Base-by-base conservation (phyloP, 2,797 vertebrate species). In the Nyctalus aviator region DNA sequence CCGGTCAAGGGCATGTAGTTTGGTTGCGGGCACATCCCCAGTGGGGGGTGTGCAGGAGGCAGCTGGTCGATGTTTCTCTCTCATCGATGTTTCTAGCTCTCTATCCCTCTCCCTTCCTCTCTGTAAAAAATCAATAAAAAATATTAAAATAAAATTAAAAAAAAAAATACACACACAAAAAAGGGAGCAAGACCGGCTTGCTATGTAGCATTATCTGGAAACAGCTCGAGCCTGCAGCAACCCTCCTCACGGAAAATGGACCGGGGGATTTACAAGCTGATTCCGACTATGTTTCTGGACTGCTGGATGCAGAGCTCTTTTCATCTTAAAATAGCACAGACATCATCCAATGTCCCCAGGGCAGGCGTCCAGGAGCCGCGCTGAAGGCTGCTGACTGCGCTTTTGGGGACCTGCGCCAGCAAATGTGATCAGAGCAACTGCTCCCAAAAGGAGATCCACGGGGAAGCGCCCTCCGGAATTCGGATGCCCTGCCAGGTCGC, bases 241-340 rank as follows among this genome's bases (percentile, higher is more conserved):
- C 35, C 55, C 87, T 71, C 37, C 6, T 66, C 84, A n/a, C 44
- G 84, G 50, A 68, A 94, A 84, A 59, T 18, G 32, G 9, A 89
- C 23, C 3, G 13, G 88, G 72, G 69, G 84, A 75, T 75, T 93
- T 84, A 75, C 91, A 73, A 89, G 86, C 71, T 21, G 77, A 79
- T 78, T 78, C 88, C 32, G 73, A 76, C 66, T 79, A 37, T 27
- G 79, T 82, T 94, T 94, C 87, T 95, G 87, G 91, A 50, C 91
- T 59, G 64, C 86, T 94, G 48, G 76, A 87, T 32, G 69, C 79
- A 84, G 72, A 89, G 79, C 62, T 37, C 72, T 94, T 93, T 96
- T 84, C 76, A 91, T 91, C 96, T 95, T 91, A 95, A 94, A 97
- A 95, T 85, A 95, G 96, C 78, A 95, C 87, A 94, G 91, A 73